Evolutionary conservation across 2,888 invertebrate species (phyloP).

Genomic region (Aricia artaxerxes): DNA sequence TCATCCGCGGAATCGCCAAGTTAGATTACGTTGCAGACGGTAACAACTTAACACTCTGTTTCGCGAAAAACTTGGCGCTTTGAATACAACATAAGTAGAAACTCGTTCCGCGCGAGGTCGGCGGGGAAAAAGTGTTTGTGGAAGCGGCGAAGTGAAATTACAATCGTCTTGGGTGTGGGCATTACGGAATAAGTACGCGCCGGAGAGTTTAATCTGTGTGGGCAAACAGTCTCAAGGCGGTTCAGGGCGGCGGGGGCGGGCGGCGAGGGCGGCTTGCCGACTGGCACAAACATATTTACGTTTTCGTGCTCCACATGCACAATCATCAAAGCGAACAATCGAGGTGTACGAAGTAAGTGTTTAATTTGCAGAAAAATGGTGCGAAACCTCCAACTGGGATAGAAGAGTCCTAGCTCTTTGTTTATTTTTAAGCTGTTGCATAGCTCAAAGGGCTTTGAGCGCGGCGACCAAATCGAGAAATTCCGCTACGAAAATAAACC

Average conservation of each 20-base stretch:
- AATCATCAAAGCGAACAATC: not conserved
- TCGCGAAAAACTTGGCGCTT: not conserved
- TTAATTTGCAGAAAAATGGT: too few relatives aligned
- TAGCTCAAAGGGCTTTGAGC: too few relatives aligned
- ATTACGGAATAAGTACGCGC: constrained; percentile 50
- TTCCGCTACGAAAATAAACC: too few relatives aligned
- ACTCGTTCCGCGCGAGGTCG: not conserved
- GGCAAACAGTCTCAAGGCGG: constrained; percentile 54
- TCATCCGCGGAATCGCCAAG: not conserved
- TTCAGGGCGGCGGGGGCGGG: not conserved
- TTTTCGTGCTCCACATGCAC: constrained; percentile 6
- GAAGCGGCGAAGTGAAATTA: constrained; percentile 35
- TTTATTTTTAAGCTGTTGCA: too few relatives aligned
- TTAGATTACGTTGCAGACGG: not conserved
- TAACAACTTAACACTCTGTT: not conserved
- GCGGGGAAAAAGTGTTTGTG: constrained; percentile 8
- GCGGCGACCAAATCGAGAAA: too few relatives aligned
- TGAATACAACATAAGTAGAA: not conserved
- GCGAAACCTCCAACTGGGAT: not conserved
- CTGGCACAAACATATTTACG: constrained; percentile 6
- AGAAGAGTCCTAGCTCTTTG: too few relatives aligned
- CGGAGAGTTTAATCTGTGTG: constrained; percentile 61
- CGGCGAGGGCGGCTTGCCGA: not conserved
- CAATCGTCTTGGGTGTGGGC: constrained; percentile 37
- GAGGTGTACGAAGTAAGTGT: not conserved